Percentiles rank a stretch among this genome's conserved stretches.
Conservation (phyloP, 23 tunicate species). For the Styela clava region DNA sequence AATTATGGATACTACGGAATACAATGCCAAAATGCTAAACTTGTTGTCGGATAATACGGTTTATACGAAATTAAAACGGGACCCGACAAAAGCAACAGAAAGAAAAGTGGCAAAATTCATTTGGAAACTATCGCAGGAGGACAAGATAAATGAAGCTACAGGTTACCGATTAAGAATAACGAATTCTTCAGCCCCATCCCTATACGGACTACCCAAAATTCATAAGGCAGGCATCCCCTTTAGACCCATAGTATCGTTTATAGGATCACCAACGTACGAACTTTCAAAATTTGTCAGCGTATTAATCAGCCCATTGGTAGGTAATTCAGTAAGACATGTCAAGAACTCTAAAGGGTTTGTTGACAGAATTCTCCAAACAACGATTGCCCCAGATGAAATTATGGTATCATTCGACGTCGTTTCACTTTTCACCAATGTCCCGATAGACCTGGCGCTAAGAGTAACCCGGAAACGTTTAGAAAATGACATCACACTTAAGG, state of each 20-base stretch:
- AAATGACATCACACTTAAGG: not conserved
- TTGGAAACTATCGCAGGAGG: not conserved
- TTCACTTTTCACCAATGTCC: slow-evolving; percentile 19
- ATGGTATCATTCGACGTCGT: not conserved
- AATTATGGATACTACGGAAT: not conserved
- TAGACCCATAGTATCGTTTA: slow-evolving; percentile 20
- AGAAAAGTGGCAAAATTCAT: not conserved
- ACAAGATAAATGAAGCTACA: not conserved
- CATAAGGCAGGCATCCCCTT: slow-evolving; percentile 6
- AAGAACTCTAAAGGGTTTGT: too few species aligned
- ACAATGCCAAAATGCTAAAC: not conserved
- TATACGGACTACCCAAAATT: slow-evolving; percentile 22
- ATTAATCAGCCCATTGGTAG: too few species aligned
- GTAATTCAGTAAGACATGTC: too few species aligned
- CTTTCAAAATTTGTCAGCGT: too few species aligned
- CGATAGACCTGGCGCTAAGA: not conserved
- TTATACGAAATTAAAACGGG: not conserved
- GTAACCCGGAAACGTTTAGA: not conserved
- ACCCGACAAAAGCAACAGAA: not conserved
- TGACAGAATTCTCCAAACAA: too few species aligned
- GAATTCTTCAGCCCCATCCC: not conserved
- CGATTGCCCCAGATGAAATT: too few species aligned
- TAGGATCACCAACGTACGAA: too few species aligned
- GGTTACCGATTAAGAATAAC: not conserved
- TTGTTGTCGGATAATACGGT: not conserved